Conservation (phyloP, 2,888 invertebrate species). For the Lithophane leautieri region DNA sequence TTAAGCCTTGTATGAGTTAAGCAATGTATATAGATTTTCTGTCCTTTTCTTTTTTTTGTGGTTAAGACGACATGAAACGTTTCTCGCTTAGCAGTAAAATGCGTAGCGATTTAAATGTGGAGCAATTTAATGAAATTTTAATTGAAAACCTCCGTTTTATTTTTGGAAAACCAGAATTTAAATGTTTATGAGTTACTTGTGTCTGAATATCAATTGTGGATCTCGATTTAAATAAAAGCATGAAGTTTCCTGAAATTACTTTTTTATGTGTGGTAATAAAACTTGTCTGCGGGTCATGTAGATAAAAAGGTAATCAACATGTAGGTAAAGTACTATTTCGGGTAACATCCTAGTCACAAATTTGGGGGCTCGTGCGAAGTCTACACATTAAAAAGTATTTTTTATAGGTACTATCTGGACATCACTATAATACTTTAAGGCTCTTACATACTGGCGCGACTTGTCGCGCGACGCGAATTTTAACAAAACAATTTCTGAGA, state of each 20-base stretch:
- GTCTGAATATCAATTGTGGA: slow-evolving; percentile 7
- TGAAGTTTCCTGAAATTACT: slow-evolving; percentile 15
- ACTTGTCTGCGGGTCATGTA: not conserved
- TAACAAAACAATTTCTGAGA: too few relatives aligned
- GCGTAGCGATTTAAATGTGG: slow-evolving; percentile 53
- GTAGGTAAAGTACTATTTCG: not conserved
- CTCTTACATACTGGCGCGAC: too few relatives aligned
- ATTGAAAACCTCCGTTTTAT: slow-evolving; percentile 49
- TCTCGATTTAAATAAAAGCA: not conserved
- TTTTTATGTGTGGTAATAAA: slow-evolving; percentile 22
- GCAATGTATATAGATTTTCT: slow-evolving; percentile 19
- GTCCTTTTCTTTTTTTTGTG: slow-evolving; percentile 8
- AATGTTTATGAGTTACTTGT: slow-evolving; percentile 2
- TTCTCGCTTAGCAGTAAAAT: slow-evolving; percentile 41
- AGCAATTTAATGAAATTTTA: slow-evolving; percentile 46
- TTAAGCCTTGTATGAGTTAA: not conserved
- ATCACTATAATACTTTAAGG: not conserved
- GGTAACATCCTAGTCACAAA: not conserved
- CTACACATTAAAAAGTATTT: not conserved
- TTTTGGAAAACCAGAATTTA: slow-evolving; percentile 29
- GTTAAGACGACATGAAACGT: slow-evolving; percentile 2
- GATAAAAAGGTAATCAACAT: not conserved
- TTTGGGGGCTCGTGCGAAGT: not conserved
- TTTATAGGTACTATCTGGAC: not conserved
- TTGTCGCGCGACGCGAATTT: too few relatives aligned